Evolutionary conservation across 2,797 vertebrate genomes (phyloP), one percentile per base, ranked within the genome.

Genomic region (Cyclopterus lumpus): DNA sequence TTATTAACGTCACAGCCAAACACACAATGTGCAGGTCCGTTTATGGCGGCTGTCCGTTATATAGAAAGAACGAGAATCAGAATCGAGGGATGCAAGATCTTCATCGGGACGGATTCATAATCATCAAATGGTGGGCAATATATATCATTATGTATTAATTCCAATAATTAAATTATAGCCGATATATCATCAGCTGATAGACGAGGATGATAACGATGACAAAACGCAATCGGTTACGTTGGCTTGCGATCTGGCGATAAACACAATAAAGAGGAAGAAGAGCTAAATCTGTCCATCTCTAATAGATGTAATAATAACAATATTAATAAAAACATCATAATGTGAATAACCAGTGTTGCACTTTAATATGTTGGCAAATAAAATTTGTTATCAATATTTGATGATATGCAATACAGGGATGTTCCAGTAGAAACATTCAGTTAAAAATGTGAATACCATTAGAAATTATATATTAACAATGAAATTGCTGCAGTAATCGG

Each of bases 401-500:
- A 18, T 20, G 7, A 62, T 24, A 2, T 42, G 15, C 48, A 67
- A 14, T 12, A 60, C 22, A 32, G 28, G 5, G 22, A 49, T 16
- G 8, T 22, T 40, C 51, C 32, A 44, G 15, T 34, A 49, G 30
- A 28, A 28, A 28, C 18, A 38, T 8, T 8, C 15, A 24, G n/a
- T 36, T 55, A 8, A 16, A 40, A 32, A 46, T 65, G 22, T 22
- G 66, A 73, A 46, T 12, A 15, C 5, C 1, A n/a, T 59, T 18
- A 78, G 6, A 49, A 14, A 62, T 24, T 10, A 3, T 20, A 5
- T 6, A 20, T n/a, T 18, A 54, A 60, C 40, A 57, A 40, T 51
- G 11, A 22, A 58, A 71, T n/a, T 60, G 24, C 66, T 59, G 24
- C 28, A 51, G 54, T 54, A 71, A 73, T 59, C 51, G 1, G 32